Percentiles rank a stretch among this genome's conserved stretches.
These are phyloP conservation scores for Pomacea canaliculata DNA, from an alignment of 2,888 invertebrate species.

Conservation along the genomic window DNA sequence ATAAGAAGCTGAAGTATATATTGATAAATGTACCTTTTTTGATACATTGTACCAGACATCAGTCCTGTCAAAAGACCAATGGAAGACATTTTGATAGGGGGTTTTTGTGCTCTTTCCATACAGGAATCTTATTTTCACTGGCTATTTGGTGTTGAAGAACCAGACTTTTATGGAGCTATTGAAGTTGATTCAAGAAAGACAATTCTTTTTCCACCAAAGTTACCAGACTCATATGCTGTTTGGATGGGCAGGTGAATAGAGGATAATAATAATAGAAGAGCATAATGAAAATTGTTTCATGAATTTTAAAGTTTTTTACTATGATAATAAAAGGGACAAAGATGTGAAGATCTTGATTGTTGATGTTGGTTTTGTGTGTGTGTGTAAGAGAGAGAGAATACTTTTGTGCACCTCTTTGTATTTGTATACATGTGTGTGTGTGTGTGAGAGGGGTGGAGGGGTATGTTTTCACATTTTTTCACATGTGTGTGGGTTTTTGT, in stretches of 20 bases:
- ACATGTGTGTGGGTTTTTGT: neutral
- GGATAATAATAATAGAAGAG: neutral
- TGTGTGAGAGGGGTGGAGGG: neutral
- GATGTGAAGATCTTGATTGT: neutral
- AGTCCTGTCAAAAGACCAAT: no score
- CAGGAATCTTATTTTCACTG: slow-evolving; percentile 98
- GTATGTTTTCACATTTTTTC: neutral
- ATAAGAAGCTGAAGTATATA: no score
- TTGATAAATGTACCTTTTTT: no score
- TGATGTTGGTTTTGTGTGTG: slow-evolving; percentile 4
- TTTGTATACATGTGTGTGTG: neutral
- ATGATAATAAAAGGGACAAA: neutral
- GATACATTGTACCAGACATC: no score
- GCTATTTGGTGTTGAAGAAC: slow-evolving; percentile 93
- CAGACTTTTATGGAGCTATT: slow-evolving; percentile 89
- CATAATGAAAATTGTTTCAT: neutral
- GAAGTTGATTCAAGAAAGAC: slow-evolving; percentile 80
- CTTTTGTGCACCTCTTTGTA: neutral
- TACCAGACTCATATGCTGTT: slow-evolving; percentile 88
- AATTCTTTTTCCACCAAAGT: slow-evolving; percentile 86
- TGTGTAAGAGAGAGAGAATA: neutral
- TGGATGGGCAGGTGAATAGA: slow-evolving; percentile 86
- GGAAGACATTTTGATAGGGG: no score
- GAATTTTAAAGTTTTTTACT: neutral
- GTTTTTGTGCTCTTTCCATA: slow-evolving; percentile 6